Evolutionary conservation across 2,113 vertebrate species (phyloP).

Genomic region (Chlorocebus sabaeus): DNA sequence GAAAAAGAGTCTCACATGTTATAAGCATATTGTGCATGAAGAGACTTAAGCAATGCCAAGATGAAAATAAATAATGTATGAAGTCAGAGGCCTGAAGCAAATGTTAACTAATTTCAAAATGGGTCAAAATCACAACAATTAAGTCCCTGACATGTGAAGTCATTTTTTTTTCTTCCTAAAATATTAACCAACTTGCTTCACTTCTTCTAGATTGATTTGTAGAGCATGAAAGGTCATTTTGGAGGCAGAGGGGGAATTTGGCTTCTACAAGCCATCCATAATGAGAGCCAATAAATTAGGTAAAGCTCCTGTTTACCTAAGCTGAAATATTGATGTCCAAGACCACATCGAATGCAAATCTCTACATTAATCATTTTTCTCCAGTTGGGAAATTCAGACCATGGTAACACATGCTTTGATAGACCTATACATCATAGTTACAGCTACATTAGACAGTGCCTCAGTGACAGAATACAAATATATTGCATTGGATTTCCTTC

Average conservation of each 20-base stretch:
- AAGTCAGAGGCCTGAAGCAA: conserved; percentile 78
- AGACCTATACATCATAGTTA: conserved; percentile 84
- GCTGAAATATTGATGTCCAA: conserved; percentile 85
- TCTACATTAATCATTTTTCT: conserved; percentile 83
- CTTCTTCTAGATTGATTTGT: conserved; percentile 84
- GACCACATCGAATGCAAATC: conserved; percentile 82
- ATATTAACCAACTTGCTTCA: conserved; percentile 84
- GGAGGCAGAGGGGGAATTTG: conserved; percentile 79
- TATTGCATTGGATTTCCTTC: conserved; percentile 66
- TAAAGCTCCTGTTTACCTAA: conserved; percentile 86
- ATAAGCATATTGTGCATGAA: not conserved
- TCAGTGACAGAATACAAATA: conserved; percentile 77
- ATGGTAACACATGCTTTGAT: conserved; percentile 79
- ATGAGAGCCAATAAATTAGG: conserved; percentile 90
- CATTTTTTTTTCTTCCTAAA: conserved; percentile 82
- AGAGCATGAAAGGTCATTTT: conserved; percentile 84
- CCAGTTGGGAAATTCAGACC: conserved; percentile 80
- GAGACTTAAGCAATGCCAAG: conserved; percentile 18
- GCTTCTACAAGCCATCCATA: conserved; percentile 82
- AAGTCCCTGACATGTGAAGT: conserved; percentile 80
- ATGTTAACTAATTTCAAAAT: conserved; percentile 84
- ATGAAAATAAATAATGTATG: conserved; percentile 82
- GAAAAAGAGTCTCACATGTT: conserved; percentile 45
- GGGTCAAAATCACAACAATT: conserved; percentile 84
- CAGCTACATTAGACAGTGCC: conserved; percentile 78